Evolutionary conservation across 2,113 vertebrate genomes (phyloP).

Genomic region (Lipophrys pholis): DNA sequence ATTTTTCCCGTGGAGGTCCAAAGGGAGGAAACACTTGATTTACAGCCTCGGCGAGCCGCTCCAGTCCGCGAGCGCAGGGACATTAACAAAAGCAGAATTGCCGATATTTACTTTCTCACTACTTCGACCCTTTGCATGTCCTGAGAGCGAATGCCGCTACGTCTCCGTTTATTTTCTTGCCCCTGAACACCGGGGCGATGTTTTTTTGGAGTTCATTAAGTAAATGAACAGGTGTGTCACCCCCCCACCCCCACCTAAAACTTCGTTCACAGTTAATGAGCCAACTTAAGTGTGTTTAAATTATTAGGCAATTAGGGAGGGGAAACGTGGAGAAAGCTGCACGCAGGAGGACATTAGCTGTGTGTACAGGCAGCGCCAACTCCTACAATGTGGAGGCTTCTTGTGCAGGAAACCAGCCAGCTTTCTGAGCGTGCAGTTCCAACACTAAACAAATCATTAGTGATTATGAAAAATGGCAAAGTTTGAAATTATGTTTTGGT

Average conservation of each 20-base stretch:
- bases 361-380: constrained; percentile 51
- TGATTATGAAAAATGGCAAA: constrained; percentile 64
- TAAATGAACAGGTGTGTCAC: constrained; percentile 81
- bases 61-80: constrained; percentile 44
- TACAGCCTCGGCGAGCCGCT: constrained; percentile 60
- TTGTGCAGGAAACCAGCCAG: constrained; percentile 41
- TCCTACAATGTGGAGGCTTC: constrained; percentile 61
- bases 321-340: constrained; percentile 76
- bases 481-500: constrained; percentile 66
- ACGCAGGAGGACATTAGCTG: constrained; percentile 74
- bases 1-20: constrained; percentile 54
- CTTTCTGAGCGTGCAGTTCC: constrained; percentile 50
- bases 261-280: constrained; percentile 77
- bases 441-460: constrained; percentile 63
- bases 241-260: constrained; percentile 71
- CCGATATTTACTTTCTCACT: constrained; percentile 71
- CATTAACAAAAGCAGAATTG: constrained; percentile 68
- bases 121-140: constrained; percentile 64
- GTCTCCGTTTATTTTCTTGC: constrained; percentile 74
- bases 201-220: constrained; percentile 77
- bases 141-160: constrained; percentile 51
- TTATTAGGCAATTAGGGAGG: constrained; percentile 81
- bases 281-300: constrained; percentile 78
- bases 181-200: constrained; percentile 50
- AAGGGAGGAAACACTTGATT: constrained; percentile 69